Conservation (phyloP, 2,797 vertebrate species). For the Falco novaeseelandiae region DNA sequence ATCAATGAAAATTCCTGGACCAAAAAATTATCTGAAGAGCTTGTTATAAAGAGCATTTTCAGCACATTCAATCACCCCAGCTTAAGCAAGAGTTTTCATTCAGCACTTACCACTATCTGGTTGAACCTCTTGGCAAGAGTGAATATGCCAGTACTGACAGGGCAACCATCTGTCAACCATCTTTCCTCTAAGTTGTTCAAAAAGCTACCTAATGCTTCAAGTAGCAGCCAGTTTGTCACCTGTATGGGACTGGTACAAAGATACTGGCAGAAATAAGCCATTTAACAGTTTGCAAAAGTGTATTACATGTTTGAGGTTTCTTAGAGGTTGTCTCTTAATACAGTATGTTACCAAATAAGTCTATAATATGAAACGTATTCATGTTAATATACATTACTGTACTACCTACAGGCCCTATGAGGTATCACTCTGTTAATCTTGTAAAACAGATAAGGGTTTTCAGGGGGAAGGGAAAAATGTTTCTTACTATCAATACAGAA, state of each 20-base stretch:
- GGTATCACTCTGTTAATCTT: not conserved
- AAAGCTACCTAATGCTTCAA: not conserved
- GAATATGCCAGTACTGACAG: not conserved
- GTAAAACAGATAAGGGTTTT: not conserved
- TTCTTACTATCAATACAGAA: not conserved
- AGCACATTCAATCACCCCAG: not conserved
- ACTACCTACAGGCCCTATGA: not conserved
- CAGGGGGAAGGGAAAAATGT: not conserved
- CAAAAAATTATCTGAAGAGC: not conserved
- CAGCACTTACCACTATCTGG: not conserved
- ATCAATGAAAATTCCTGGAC: not conserved
- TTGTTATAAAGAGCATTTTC: not conserved
- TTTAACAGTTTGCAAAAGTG: conserved; percentile 8
- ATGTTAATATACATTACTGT: not conserved
- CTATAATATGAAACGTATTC: not conserved
- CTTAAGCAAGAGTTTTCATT: conserved; percentile 16
- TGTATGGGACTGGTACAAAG: not conserved
- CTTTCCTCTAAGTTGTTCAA: not conserved
- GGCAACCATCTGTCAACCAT: not conserved
- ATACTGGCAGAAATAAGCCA: not conserved
- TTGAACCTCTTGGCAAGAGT: not conserved
- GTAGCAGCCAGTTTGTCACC: not conserved
- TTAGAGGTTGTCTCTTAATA: not conserved
- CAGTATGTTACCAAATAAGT: not conserved
- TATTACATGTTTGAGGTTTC: not conserved